These are phyloP conservation scores for Chionis minor DNA, from an alignment of 2,113 vertebrate species.

Conservation along the genomic window DNA sequence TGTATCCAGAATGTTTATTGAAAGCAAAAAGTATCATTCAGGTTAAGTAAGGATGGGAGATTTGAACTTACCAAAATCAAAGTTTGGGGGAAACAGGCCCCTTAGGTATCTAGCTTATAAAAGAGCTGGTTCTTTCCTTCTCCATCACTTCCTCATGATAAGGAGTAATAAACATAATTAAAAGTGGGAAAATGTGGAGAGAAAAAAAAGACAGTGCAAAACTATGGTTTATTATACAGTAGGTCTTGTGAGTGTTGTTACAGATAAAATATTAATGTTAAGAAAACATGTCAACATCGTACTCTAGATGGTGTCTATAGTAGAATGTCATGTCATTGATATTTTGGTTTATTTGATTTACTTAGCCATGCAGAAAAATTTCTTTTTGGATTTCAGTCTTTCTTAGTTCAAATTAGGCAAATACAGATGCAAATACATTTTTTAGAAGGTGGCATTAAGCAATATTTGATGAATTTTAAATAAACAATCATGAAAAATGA, in stretches of 20 bases:
- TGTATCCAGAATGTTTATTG: background rate
- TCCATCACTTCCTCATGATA: background rate
- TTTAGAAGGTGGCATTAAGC: background rate
- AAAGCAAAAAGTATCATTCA: background rate
- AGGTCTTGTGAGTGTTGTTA: constrained; percentile 8
- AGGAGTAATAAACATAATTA: background rate
- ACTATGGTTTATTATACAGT: constrained; percentile 7
- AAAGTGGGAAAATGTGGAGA: background rate
- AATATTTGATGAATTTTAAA: background rate
- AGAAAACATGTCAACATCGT: constrained; percentile 28
- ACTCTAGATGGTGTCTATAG: constrained; percentile 3
- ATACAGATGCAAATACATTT: background rate
- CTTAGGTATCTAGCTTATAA: background rate
- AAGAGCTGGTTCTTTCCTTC: background rate
- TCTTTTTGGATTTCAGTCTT: background rate
- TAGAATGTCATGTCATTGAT: constrained; percentile 41
- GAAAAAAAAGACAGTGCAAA: background rate
- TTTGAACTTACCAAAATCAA: background rate
- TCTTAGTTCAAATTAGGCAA: background rate
- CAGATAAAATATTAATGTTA: constrained; percentile 57
- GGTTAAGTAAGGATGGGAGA: background rate
- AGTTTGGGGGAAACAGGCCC: background rate
- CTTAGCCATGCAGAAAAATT: constrained; percentile 17
- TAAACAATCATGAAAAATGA: background rate
- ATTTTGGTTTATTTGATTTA: constrained; percentile 32